Evolutionary conservation across 2,113 vertebrate species (phyloP).

Genomic region (Apus apus): DNA sequence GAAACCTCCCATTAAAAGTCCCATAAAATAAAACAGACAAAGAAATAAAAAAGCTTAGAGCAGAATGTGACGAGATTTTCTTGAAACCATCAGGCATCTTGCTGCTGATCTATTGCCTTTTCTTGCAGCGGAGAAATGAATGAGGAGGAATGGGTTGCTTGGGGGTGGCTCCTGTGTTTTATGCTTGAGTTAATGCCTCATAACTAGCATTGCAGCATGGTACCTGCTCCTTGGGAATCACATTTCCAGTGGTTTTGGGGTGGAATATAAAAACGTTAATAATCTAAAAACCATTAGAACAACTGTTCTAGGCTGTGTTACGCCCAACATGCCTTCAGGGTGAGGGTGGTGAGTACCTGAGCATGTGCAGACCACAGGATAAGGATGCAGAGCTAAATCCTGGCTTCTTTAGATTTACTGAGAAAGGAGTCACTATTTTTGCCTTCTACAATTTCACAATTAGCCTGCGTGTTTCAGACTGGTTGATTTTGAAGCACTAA

Average conservation of each 20-base stretch:
- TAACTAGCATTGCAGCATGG: background rate
- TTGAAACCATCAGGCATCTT: background rate
- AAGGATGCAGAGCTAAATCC: background rate
- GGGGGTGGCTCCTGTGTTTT: background rate
- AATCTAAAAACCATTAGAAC: background rate
- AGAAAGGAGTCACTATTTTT: no score
- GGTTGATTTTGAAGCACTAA: background rate
- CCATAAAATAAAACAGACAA: conserved; percentile 38
- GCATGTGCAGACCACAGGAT: accelerated
- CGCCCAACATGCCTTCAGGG: background rate
- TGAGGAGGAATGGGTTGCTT: background rate
- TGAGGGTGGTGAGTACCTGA: background rate
- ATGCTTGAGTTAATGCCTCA: background rate
- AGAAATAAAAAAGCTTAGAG: conserved; percentile 3
- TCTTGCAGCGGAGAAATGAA: background rate
- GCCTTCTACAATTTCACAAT: background rate
- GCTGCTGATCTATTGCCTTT: background rate
- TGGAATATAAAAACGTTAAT: background rate
- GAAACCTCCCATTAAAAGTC: conserved; percentile 49
- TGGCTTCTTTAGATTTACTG: background rate
- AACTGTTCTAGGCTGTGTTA: background rate
- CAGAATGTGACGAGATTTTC: background rate
- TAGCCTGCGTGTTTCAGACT: background rate
- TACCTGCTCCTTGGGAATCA: background rate
- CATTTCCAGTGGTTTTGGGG: background rate